Evolutionary conservation across 2,888 invertebrate species (phyloP).

Genomic region (Acheta domesticus): DNA sequence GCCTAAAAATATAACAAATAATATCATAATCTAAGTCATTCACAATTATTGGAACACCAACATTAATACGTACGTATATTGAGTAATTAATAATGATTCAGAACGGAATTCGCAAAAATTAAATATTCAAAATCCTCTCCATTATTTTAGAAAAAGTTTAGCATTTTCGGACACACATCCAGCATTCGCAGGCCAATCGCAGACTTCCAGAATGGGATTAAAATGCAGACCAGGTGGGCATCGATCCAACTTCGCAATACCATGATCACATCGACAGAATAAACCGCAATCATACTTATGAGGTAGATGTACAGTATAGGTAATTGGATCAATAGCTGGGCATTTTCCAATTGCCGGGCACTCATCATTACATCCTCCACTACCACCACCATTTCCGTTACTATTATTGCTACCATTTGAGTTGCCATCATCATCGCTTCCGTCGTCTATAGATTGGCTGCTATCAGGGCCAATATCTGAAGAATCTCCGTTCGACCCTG

Average conservation of each 20-base stretch:
- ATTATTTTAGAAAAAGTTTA: neutral
- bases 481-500: neutral
- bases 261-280: conserved; percentile 40
- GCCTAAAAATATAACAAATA: too few relatives aligned
- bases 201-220: conserved; percentile 38
- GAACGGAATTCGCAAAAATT: too few relatives aligned
- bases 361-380: neutral
- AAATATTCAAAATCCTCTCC: too few relatives aligned
- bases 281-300: conserved; percentile 25
- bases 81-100: too few relatives aligned
- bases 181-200: conserved; percentile 39
- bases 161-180: conserved; percentile 31
- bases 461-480: neutral
- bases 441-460: neutral
- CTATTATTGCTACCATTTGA: neutral
- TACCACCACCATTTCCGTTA: neutral
- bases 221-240: conserved; percentile 39
- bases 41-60: too few relatives aligned
- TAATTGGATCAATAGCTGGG: conserved; percentile 22
- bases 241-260: conserved; percentile 36
- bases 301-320: conserved; percentile 28
- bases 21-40: too few relatives aligned
- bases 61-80: too few relatives aligned
- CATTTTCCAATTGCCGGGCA: conserved; percentile 23
- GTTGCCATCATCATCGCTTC: neutral